Percentiles rank a stretch among this genome's conserved stretches.
Evolutionary conservation across 2,888 invertebrate species (phyloP).

Genomic region (Megaustenia siamemsis): DNA sequence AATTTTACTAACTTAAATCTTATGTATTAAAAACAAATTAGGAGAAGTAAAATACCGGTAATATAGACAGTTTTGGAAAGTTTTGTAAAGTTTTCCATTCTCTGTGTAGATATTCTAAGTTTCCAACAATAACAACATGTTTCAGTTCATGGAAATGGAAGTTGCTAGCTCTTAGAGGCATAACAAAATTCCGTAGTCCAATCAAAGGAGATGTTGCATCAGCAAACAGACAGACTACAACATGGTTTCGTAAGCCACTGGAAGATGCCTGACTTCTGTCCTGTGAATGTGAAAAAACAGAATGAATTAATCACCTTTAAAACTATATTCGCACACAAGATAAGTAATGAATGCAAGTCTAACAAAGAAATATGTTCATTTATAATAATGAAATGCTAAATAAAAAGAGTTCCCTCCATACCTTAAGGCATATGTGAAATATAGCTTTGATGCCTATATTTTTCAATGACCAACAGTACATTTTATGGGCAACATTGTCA

Average conservation of each 20-base stretch:
- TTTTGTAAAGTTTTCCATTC: constrained; percentile 99
- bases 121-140: constrained; percentile 99
- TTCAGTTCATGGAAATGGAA: constrained; percentile 99
- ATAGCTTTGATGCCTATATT: too few relatives aligned
- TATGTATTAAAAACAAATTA: neutral
- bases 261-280: constrained; percentile 94
- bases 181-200: constrained; percentile 98
- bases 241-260: constrained; percentile 88
- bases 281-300: constrained; percentile 81
- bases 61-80: constrained; percentile 98
- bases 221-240: constrained; percentile 99
- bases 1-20: neutral
- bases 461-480: too few relatives aligned
- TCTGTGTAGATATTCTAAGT: constrained; percentile 97
- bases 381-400: too few relatives aligned
- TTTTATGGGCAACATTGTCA: too few relatives aligned
- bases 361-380: too few relatives aligned
- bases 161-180: constrained; percentile 99
- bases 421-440: too few relatives aligned
- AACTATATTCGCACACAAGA: too few relatives aligned
- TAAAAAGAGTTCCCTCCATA: too few relatives aligned
- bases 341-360: too few relatives aligned
- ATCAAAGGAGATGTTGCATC: constrained; percentile 99
- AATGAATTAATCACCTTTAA: neutral
- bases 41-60: constrained; percentile 88